Evolutionary conservation across 2,888 invertebrate species (phyloP).

Genomic region (Spodoptera picta): DNA sequence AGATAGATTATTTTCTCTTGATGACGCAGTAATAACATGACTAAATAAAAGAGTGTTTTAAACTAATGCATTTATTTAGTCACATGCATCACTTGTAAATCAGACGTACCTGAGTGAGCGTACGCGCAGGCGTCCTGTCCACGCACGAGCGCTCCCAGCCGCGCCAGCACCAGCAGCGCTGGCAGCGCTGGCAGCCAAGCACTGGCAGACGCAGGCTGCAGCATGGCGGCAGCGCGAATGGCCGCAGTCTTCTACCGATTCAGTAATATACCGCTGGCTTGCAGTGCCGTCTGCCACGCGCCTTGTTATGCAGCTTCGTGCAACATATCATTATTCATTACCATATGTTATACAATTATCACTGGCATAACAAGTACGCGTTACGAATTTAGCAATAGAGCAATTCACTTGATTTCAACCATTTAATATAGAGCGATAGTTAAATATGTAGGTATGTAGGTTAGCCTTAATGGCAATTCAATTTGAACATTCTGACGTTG

Average conservation of each 20-base stretch:
- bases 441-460: neutral
- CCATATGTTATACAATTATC: constrained; percentile 9
- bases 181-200: neutral
- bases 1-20: too few species aligned
- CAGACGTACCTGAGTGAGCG: constrained; percentile 7
- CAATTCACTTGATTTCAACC: neutral
- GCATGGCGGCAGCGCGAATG: neutral
- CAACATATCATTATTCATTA: neutral
- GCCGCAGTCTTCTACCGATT: too few species aligned
- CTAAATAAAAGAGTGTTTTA: too few species aligned
- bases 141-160: constrained; percentile 2
- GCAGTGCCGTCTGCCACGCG: neutral
- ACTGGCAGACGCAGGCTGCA: neutral
- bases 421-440: too few species aligned
- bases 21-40: too few species aligned
- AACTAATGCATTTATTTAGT: too few species aligned
- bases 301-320: constrained; percentile 12
- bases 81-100: neutral
- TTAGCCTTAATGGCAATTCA: too few species aligned
- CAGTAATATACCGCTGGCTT: neutral
- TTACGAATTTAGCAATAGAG: constrained; percentile 4
- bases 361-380: constrained; percentile 24
- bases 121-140: constrained; percentile 13
- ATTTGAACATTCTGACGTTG: neutral
- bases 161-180: constrained; percentile 10